phyloP scores from a whole-genome alignment of 2,888 invertebrate genomes.

The Lypha dubia region DNA sequence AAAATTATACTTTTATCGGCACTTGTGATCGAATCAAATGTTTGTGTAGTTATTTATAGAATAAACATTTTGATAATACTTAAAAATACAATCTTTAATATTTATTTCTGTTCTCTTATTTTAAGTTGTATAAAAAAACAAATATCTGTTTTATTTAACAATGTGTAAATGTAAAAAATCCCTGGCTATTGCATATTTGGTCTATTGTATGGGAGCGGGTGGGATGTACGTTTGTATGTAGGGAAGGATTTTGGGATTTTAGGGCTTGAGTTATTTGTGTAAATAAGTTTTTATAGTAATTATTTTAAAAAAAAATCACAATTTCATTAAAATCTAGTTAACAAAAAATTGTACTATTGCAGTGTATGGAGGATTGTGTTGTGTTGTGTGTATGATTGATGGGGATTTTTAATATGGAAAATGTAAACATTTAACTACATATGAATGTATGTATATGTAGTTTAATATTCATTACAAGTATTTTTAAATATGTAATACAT shows the following conservation, averaged over 20 bases:
- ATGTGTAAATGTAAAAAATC: conserved; percentile 75
- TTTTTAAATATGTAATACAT: conserved; percentile 1
- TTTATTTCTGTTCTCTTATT: conserved; percentile 39
- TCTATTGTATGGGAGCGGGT: conserved; percentile 82
- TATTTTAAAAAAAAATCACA: conserved; percentile 79
- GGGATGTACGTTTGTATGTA: conserved; percentile 79
- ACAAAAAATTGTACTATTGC: conserved; percentile 83
- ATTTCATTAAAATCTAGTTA: conserved; percentile 72
- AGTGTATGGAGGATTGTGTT: conserved; percentile 82
- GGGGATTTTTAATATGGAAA: conserved; percentile 57
- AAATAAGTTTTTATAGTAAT: conserved; percentile 78
- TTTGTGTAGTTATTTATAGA: conserved; percentile 40
- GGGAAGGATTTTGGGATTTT: conserved; percentile 67
- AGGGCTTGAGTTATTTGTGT: conserved; percentile 78
- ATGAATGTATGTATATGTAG: no score
- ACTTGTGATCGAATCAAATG: conserved; percentile 77
- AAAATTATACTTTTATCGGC: conserved; percentile 73
- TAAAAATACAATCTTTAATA: conserved; percentile 32
- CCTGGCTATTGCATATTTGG: conserved; percentile 83
- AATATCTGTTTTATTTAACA: conserved; percentile 62
- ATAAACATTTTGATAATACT: conserved; percentile 52
- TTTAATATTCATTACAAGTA: conserved; percentile 74
- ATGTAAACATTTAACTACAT: conserved; percentile 56
- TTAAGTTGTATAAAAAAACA: conserved; percentile 55
- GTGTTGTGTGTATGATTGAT: conserved; percentile 64